Conservation (phyloP, 2,797 vertebrate species). For the Luscinia luscinia region DNA sequence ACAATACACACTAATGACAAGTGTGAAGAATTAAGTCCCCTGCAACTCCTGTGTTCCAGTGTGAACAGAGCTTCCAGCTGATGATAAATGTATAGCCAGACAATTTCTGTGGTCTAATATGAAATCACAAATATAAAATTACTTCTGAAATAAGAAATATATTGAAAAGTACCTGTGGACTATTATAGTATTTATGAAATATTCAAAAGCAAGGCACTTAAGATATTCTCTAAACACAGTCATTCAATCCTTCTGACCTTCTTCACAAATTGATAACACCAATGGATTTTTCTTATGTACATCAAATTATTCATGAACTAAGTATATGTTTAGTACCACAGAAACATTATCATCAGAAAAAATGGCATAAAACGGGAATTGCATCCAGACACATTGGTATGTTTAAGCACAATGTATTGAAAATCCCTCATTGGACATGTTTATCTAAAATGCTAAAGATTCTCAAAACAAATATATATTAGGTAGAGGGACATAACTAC, state of each 20-base stretch:
- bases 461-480: not conserved
- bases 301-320: not conserved
- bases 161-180: not conserved
- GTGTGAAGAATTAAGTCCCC: not conserved
- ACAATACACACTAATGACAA: not conserved
- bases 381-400: not conserved
- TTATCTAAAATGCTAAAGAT: not conserved
- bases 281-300: not conserved
- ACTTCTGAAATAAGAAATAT: not conserved
- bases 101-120: not conserved
- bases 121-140: not conserved
- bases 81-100: not conserved
- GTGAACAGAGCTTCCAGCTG: not conserved
- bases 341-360: not conserved
- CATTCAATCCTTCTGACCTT: not conserved
- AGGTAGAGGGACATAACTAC: not conserved
- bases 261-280: not conserved
- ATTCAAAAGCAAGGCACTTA: not conserved
- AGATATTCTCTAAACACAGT: not conserved
- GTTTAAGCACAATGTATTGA: not conserved
- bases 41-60: not conserved
- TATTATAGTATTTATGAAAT: not conserved
- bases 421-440: not conserved
- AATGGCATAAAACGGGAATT: not conserved
- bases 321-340: not conserved